These are phyloP conservation scores for Ceramica pisi DNA, from an alignment of 2,888 invertebrate genomes.

Conservation along the genomic window DNA sequence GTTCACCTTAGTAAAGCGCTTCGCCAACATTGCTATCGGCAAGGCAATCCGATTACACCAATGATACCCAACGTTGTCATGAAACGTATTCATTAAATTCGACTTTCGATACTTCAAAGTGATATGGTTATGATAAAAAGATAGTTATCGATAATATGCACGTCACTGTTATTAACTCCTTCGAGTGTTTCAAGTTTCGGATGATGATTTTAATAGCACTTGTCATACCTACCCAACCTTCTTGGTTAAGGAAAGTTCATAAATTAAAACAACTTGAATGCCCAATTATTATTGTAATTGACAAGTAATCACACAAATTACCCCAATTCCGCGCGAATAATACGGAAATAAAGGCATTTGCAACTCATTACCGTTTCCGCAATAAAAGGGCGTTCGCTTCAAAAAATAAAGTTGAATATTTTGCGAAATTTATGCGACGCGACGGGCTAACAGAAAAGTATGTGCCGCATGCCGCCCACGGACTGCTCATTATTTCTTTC, in stretches of 20 bases:
- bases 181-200: not conserved
- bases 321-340: not conserved
- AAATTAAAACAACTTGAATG: conserved; percentile 1
- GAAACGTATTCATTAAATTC: conserved; percentile 66
- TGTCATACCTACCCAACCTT: not conserved
- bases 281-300: conserved; percentile 11
- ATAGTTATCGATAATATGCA: conserved; percentile 40
- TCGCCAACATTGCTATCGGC: conserved; percentile 68
- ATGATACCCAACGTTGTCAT: conserved; percentile 72
- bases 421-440: conserved; percentile 50
- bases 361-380: conserved; percentile 32
- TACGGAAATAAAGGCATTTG: conserved; percentile 24
- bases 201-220: conserved; percentile 10
- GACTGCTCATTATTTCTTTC: conserved; percentile 73
- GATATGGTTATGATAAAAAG: conserved; percentile 34
- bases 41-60: conserved; percentile 82
- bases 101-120: conserved; percentile 52
- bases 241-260: not conserved
- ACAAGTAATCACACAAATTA: conserved; percentile 11
- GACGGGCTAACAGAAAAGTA: conserved; percentile 63
- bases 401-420: conserved; percentile 17
- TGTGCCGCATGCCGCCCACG: conserved; percentile 67
- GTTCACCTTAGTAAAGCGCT: conserved; percentile 79
- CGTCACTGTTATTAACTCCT: conserved; percentile 39
- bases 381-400: conserved; percentile 21